Conservation (phyloP, 2,113 vertebrate genomes). For the Chionis minor region DNA sequence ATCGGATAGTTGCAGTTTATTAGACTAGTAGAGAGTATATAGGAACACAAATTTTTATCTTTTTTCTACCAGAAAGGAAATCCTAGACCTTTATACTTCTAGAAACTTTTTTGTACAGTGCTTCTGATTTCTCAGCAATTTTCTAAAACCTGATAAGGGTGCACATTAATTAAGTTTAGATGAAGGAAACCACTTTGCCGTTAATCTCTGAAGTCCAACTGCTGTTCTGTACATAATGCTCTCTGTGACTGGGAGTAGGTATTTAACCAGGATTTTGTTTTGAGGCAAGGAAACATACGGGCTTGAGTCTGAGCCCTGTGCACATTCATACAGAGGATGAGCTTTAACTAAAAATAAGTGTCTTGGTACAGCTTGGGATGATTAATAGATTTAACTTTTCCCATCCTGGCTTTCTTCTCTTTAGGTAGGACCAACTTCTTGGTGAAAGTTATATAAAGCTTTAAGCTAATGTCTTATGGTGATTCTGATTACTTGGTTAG, state of each 20-base stretch:
- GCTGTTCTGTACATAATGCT: not conserved
- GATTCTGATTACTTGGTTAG: not conserved
- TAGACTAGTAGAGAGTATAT: constrained; percentile 29
- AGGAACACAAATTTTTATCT: not conserved
- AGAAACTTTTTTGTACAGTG: not conserved
- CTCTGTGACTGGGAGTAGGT: not conserved
- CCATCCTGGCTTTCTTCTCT: not conserved
- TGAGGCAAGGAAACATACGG: not conserved
- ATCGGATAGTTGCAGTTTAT: constrained; percentile 49
- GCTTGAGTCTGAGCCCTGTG: not conserved
- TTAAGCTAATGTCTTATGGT: not conserved
- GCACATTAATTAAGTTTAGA: constrained; percentile 48
- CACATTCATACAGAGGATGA: not conserved
- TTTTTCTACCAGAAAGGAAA: constrained; percentile 1
- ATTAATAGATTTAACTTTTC: not conserved
- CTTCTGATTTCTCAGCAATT: constrained; percentile 32
- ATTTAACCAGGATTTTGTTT: constrained; percentile 6
- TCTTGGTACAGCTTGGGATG: not conserved
- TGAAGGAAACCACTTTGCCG: constrained; percentile 7
- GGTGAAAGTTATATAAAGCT: not conserved
- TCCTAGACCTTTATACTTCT: not conserved
- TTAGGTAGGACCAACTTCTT: not conserved
- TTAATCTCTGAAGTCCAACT: constrained; percentile 8
- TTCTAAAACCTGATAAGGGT: constrained; percentile 48
- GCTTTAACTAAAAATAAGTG: not conserved